phyloP scores from a whole-genome alignment of 2,888 invertebrate species.

The Dexiosoma caninum region DNA sequence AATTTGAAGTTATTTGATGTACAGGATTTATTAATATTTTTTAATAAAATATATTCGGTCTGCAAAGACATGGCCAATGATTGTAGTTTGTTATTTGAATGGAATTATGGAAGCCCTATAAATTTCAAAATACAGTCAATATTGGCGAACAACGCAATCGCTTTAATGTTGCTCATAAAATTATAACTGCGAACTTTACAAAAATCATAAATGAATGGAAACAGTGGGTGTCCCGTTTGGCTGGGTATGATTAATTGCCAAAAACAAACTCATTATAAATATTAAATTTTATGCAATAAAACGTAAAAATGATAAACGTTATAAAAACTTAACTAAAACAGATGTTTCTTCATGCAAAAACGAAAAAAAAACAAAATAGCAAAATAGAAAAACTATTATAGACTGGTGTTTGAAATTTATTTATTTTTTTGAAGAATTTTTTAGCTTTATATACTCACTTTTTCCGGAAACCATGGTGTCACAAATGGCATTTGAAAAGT shows the following conservation, averaged over 20 bases:
- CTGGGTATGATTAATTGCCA: constrained; percentile 45
- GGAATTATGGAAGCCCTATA: constrained; percentile 50
- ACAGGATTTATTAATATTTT: too few species aligned
- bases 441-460: constrained; percentile 80
- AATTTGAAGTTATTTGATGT: too few species aligned
- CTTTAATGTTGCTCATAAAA: constrained; percentile 41
- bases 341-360: neutral
- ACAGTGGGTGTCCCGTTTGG: neutral
- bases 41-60: too few species aligned
- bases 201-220: too few species aligned
- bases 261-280: constrained; percentile 1
- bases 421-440: neutral
- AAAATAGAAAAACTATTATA: neutral
- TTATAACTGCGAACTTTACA: neutral
- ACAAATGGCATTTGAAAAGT: constrained; percentile 97
- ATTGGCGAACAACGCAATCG: constrained; percentile 22
- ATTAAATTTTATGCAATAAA: constrained; percentile 17
- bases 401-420: neutral
- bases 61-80: too few species aligned
- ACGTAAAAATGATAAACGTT: neutral
- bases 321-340: neutral
- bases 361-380: neutral
- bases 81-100: too few species aligned
- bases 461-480: constrained; percentile 96
- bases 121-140: constrained; percentile 48